These are phyloP conservation scores for Microcebus tavaratra DNA, from an alignment of 2,113 vertebrate genomes.

Conservation along the genomic window DNA sequence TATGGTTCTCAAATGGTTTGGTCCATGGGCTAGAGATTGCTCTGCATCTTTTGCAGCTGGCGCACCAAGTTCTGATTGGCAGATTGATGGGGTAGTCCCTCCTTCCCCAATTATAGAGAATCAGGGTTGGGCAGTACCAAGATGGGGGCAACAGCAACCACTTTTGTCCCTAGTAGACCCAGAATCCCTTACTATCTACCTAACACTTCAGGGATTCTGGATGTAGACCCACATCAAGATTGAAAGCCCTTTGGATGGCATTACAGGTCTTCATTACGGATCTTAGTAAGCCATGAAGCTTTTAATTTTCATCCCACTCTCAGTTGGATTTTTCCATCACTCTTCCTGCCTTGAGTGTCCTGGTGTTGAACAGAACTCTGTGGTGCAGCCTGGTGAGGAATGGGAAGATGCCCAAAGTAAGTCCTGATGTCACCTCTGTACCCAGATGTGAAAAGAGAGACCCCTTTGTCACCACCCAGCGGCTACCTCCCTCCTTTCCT, in stretches of 20 bases:
- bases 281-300: slow-evolving; percentile 47
- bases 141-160: too few relatives aligned
- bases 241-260: slow-evolving; percentile 72
- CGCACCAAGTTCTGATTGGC: too few relatives aligned
- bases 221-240: slow-evolving; percentile 73
- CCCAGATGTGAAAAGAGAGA: slow-evolving; percentile 27
- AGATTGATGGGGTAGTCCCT: too few relatives aligned
- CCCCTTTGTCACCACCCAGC: slow-evolving; percentile 42
- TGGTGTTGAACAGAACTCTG: slow-evolving; percentile 42
- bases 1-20: too few relatives aligned
- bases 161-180: too few relatives aligned
- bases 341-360: slow-evolving; percentile 59
- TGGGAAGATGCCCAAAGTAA: slow-evolving; percentile 53
- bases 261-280: too few relatives aligned
- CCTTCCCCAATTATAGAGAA: too few relatives aligned
- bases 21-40: too few relatives aligned
- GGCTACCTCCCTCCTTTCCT: slow-evolving; percentile 57
- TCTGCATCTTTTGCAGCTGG: too few relatives aligned
- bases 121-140: too few relatives aligned
- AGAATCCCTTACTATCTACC: too few relatives aligned
- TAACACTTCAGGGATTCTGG: slow-evolving; percentile 49
- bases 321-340: slow-evolving; percentile 63
- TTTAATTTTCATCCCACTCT: slow-evolving; percentile 69
- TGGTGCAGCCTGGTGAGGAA: slow-evolving; percentile 68
- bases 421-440: not conserved